Percentiles rank a stretch among this genome's conserved stretches.
phyloP scores from a whole-genome alignment of 2,113 vertebrate genomes.

The Hiodon tergisus region DNA sequence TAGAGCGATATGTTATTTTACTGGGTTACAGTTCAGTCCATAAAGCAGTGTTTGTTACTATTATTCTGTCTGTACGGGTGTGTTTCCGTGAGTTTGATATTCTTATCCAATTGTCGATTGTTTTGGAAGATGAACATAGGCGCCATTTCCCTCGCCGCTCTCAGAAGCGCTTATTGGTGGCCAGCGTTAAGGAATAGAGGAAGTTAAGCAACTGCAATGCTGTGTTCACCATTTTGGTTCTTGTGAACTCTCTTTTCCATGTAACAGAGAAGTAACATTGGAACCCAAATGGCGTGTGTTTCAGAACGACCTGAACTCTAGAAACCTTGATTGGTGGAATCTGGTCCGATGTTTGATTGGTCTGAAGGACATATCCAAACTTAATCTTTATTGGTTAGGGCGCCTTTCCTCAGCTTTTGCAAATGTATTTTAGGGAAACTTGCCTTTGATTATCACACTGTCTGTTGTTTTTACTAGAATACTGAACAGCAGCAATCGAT shows the following conservation, averaged over 20 bases:
- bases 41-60: constrained; percentile 6
- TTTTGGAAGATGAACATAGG: constrained; percentile 74
- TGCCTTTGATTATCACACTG: constrained; percentile 42
- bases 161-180: constrained; percentile 77
- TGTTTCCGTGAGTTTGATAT: constrained; percentile 54
- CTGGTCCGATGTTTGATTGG: constrained; percentile 83
- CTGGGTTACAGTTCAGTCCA: not conserved
- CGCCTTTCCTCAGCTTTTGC: constrained; percentile 51
- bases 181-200: constrained; percentile 62
- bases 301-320: constrained; percentile 62
- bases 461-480: constrained; percentile 32
- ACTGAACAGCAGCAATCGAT: constrained; percentile 17
- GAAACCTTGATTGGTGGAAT: constrained; percentile 85
- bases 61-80: constrained; percentile 33
- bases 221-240: constrained; percentile 63
- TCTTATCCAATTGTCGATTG: constrained; percentile 72
- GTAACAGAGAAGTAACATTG: not conserved
- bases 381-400: constrained; percentile 77
- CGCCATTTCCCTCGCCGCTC: constrained; percentile 75
- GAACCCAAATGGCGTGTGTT: constrained; percentile 67
- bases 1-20: constrained; percentile 36
- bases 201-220: constrained; percentile 50
- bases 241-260: fast-evolving
- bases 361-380: constrained; percentile 78
- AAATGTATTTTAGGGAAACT: constrained; percentile 59